These are phyloP conservation scores for Drosophila mayri DNA, from an alignment of 1,140 invertebrate genomes.

Conservation along the genomic window DNA sequence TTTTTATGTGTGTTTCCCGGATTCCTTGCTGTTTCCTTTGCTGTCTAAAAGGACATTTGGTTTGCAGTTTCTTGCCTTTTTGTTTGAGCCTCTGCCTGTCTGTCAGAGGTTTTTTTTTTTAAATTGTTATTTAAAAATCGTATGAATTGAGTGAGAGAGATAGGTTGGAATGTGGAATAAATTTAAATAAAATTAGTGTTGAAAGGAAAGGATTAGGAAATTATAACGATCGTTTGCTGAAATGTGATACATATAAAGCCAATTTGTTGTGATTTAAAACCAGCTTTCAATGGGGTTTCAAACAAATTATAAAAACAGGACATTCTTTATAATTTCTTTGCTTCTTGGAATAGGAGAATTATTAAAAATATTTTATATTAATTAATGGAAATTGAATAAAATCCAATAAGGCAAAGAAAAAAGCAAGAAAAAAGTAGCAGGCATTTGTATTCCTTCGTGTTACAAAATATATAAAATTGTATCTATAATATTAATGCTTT, in stretches of 20 bases:
- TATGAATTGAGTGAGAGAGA: not conserved
- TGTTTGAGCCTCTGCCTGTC: constrained; percentile 23
- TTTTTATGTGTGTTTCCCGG: constrained; percentile 39
- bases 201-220: not conserved
- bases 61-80: constrained; percentile 8
- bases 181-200: constrained; percentile 1
- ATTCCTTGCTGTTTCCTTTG: constrained; percentile 31
- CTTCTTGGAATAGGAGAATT: not conserved
- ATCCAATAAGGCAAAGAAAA: not conserved
- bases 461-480: too few relatives aligned
- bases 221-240: not conserved
- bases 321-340: not conserved
- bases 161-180: not conserved
- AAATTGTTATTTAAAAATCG: constrained; percentile 15
- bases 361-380: too few relatives aligned
- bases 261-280: not conserved
- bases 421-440: too few relatives aligned
- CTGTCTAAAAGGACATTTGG: constrained; percentile 41
- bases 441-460: too few relatives aligned
- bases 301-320: not conserved
- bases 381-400: not conserved
- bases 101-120: constrained; percentile 13
- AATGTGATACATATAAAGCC: constrained; percentile 6
- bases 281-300: not conserved
- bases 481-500: too few relatives aligned